Evolutionary conservation across 1,140 invertebrate species (phyloP), one percentile per base, ranked within the genome.

Genomic region (Platyscapa corneri): DNA sequence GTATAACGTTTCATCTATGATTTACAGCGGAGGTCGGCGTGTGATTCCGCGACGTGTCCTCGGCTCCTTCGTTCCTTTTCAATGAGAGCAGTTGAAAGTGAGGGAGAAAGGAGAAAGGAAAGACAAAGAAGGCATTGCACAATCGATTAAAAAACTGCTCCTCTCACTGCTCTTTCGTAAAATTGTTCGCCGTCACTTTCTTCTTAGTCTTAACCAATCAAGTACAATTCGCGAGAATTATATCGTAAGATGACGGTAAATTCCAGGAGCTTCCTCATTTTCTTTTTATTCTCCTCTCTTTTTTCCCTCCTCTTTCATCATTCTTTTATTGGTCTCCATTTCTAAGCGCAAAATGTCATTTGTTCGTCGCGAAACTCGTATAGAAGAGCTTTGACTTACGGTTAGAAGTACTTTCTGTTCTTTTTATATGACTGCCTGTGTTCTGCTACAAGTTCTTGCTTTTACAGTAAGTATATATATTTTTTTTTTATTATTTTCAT

Each of bases 21-120:
- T 89, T 89, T 88, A 89, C 77, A 76, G 46, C 74, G 65, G n/a
- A 16, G 23, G n/a, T n/a, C n/a, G n/a, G n/a, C n/a, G n/a, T n/a
- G n/a, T n/a, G n/a, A n/a, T 49, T 75, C 20, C 65, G 70, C 37
- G 39, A 87, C 86, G 84, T 83, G 86, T 82, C 82, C 88, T 78
- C 49, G 67, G n/a, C 30, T 0, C 18, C 64, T 64, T 60, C 53
- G 77, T 23, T 23, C 30, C 64, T 70, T 81, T 67, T 67, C 65
- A 34, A 67, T 67, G 8, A 32, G 8, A 3, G 12, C 32, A 67
- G 12, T 67, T 2, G n/a, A 67, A 16, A 20, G 18, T 53, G 49
- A 53, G 23, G 8, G 16, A 32, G 65, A 32, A 30, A 32, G 65
- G 34, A 30, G 3, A 14, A n/a, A 14, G 12, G 70, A 42, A 27